Conservation (phyloP, 2,888 invertebrate species). For the Oligia fasciuncula region DNA sequence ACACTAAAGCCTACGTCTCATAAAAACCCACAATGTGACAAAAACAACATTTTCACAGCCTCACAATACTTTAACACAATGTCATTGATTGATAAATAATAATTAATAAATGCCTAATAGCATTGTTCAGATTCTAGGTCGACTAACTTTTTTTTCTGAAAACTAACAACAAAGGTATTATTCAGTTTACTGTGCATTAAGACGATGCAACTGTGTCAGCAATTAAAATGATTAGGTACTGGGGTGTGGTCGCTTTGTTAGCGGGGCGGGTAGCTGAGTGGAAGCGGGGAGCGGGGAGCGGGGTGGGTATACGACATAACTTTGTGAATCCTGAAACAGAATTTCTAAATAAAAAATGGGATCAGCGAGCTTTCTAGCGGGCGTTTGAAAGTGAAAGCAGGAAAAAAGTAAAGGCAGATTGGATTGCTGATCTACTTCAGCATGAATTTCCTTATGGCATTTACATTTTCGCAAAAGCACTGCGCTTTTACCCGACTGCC, state of each 20-base stretch:
- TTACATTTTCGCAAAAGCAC: neutral
- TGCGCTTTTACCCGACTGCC: neutral
- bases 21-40: conserved; percentile 37
- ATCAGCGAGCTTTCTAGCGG: neutral
- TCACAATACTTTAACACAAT: conserved; percentile 59
- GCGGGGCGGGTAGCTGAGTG: conserved; percentile 67
- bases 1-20: conserved; percentile 20
- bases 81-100: conserved; percentile 66
- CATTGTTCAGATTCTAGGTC: conserved; percentile 81
- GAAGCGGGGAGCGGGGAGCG: conserved; percentile 22
- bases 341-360: too few relatives aligned
- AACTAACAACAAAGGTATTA: conserved; percentile 83
- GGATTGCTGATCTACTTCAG: neutral
- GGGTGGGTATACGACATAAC: neutral
- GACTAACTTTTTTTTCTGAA: conserved; percentile 74
- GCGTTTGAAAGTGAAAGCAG: neutral
- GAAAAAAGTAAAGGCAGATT: neutral
- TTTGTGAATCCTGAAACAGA: neutral
- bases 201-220: conserved; percentile 85
- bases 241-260: conserved; percentile 64
- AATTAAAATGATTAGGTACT: conserved; percentile 86
- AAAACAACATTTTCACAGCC: conserved; percentile 61
- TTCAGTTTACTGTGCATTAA: conserved; percentile 79
- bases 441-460: neutral
- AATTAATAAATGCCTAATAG: conserved; percentile 75